Conservation (phyloP, 2,113 vertebrate species). For the Gasterosteus nipponicus region DNA sequence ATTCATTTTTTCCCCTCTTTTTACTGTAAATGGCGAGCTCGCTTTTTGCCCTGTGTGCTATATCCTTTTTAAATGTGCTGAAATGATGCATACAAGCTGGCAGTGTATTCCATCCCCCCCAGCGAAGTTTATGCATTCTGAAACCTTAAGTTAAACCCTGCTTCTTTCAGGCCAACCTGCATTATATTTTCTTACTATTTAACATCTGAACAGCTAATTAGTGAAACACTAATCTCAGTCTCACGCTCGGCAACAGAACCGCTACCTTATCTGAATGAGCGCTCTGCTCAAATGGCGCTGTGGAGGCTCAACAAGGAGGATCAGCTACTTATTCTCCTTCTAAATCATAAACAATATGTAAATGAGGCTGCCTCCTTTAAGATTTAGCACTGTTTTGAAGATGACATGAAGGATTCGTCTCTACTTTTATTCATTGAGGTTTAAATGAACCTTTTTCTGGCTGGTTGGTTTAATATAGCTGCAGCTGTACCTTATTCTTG, state of each 20-base stretch:
- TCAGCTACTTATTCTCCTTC: neutral
- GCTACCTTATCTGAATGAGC: neutral
- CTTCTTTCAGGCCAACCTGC: neutral
- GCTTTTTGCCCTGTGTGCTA: conserved; percentile 9
- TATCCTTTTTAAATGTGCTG: neutral
- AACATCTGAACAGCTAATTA: neutral
- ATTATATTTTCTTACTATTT: neutral
- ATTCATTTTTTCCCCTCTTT: conserved; percentile 36
- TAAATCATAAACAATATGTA: conserved; percentile 25
- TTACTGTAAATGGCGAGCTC: conserved; percentile 28
- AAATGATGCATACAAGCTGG: neutral
- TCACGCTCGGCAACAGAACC: conserved; percentile 1
- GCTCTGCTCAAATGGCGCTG: neutral
- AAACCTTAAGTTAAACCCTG: neutral
- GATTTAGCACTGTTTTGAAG: conserved; percentile 14
- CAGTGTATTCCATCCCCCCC: neutral
- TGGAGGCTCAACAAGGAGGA: neutral
- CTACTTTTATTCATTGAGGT: conserved; percentile 69
- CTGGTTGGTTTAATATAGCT: conserved; percentile 57
- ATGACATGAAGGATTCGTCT: conserved; percentile 53
- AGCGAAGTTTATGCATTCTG: neutral
- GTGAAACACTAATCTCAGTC: neutral
- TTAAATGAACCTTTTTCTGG: conserved; percentile 54
- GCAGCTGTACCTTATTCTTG: conserved; percentile 34
- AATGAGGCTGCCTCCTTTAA: conserved; percentile 24